Evolutionary conservation across 2,797 vertebrate genomes (phyloP).

Genomic region (Brachyrhaphis roseni): DNA sequence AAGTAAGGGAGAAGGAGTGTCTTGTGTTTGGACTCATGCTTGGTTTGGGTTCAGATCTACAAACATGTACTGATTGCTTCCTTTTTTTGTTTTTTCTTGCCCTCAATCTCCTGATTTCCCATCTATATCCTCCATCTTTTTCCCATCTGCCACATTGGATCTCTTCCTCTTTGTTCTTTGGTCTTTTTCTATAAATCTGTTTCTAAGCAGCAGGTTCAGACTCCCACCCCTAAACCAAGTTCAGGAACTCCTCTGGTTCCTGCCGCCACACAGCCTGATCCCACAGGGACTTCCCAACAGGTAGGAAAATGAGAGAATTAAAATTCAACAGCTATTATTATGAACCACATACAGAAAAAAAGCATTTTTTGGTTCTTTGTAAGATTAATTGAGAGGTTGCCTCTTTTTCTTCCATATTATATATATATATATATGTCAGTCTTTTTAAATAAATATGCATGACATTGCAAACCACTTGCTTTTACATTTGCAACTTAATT

Average conservation of each 20-base stretch:
- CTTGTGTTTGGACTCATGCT: constrained; percentile 74
- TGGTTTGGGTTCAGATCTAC: background rate
- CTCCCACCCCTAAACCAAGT: constrained; percentile 75
- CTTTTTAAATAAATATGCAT: constrained; percentile 11
- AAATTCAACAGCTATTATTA: background rate
- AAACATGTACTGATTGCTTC: constrained; percentile 48
- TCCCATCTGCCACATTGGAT: constrained; percentile 30
- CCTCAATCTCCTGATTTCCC: constrained; percentile 42
- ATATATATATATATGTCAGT: background rate
- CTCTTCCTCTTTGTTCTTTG: constrained; percentile 41
- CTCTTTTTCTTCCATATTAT: background rate
- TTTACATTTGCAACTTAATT: constrained; percentile 36
- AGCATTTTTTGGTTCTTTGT: background rate
- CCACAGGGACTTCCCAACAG: constrained; percentile 78
- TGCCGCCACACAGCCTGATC: constrained; percentile 73
- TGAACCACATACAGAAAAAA: background rate
- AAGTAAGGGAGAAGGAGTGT: constrained; percentile 17
- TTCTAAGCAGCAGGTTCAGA: constrained; percentile 79
- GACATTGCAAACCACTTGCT: background rate
- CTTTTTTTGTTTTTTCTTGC: constrained; percentile 27
- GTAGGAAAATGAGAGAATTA: constrained; percentile 54
- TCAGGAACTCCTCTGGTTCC: constrained; percentile 73
- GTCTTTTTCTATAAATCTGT: constrained; percentile 42
- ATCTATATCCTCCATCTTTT: constrained; percentile 33
- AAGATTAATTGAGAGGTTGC: background rate